Evolutionary conservation across 2,113 vertebrate species (phyloP), one percentile per base, ranked within the genome.

Genomic region (Aphyosemion australe): DNA sequence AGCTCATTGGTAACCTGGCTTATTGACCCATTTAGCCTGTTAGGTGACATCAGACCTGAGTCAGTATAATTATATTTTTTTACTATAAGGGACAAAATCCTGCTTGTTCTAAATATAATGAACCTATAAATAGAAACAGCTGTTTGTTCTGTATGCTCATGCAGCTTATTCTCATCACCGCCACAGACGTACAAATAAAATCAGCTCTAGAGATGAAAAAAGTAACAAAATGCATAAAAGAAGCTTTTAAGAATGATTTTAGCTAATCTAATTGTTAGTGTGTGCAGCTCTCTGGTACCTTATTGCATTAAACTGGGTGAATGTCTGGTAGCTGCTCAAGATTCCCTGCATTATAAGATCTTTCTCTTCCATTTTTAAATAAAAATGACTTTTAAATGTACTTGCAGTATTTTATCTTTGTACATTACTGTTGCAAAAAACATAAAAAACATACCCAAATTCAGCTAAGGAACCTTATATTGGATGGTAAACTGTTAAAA

Each of bases 201-300:
- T 5, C 26, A 26, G 26, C 5, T 26, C 5, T 4, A 26, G 26
- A 4, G 26, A 26, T 26, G 26, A 26, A 26, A 26, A n/a, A 19
- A 57, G n/a, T 41, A 37, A 2, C 13, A 14, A 56, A 56, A 37
- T 0, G 0, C 41, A 45, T 19, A 7, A 4, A 16, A 43, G 39
- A 64, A 21, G 34, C 39, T 63, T 41, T 72, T 34, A 50, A 57
- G 52, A 62, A 45, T 46, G 9, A 47, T 4, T 56, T 8, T 8
- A 52, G 16, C 8, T 21, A 21, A 65, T 54, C 12, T 75, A 52
- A 59, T 72, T 10, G 61, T 12, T 60, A 48, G 41, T 12, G 3
- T 5, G 12, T 54, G 15, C 31, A 37, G 16, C 2, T 7, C 37
- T 15, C 42, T 42, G 18, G 2, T 20, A 6, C 13, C 42, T 54